Base-by-base conservation (phyloP, 2,113 vertebrate genomes). In the Epinephelus lanceolatus region DNA sequence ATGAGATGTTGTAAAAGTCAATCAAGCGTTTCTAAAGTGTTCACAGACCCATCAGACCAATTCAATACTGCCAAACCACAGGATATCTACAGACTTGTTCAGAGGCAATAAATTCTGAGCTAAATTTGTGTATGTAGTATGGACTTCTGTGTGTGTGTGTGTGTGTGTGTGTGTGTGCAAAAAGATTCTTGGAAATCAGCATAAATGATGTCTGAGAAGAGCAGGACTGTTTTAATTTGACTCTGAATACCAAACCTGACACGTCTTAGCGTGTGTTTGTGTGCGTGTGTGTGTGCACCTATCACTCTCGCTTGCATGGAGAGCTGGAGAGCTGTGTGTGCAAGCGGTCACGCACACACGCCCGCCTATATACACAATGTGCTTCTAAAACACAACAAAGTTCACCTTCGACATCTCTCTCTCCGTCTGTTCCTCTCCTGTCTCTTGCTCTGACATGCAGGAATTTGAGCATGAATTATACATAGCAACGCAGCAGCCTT, bases 381-480 rank as follows among this genome's bases (percentile, higher is more conserved):
- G 71, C 45, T 49, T 86, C 59, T 76, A 37, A 77, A 85, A 80
- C 72, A 86, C 87, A 86, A 87, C 88, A 90, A 85, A 91, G 83
- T 86, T 55, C 67, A 79, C 74, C 89, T 84, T 71, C 68, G 56
- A 79, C 78, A 55, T 69, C 47, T 82, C 79, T 57, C 73, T 63
- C 80, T 57, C 49, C 76, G 45, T 67, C 47, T 27, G 4, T 57
- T 0, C 52, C 4, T 53, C 11, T 69, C 21, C 8, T 23, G 80
- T 92, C 74, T 83, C 86, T 79, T 83, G 18, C 70, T 81, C 88
- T 94, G 92, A 93, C 91, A 88, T 53, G 89, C 80, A 94, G 92
- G 94, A 94, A 94, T 94, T 90, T 87, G 71, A 91, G 92, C 94
- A 94, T 95, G 94, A 96, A 96, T 95, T 94, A 95, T 91, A 94